A percentile compares a stretch with the other conserved stretches of the same genome.
Conservation (phyloP, 2,888 invertebrate genomes). For the Chymomyza procnemis region DNA sequence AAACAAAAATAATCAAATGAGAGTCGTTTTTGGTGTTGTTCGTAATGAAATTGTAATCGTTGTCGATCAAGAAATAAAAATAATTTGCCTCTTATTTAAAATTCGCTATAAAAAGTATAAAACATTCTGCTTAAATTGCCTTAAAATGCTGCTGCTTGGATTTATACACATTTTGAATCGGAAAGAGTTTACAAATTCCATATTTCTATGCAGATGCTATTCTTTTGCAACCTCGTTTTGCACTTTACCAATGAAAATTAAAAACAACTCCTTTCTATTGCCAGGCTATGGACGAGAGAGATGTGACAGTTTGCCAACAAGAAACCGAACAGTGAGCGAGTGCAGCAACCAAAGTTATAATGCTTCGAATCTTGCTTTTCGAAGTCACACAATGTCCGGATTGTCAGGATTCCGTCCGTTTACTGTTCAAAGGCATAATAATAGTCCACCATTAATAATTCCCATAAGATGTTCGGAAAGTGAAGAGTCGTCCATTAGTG, state of each 20-base stretch:
- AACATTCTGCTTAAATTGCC: no score
- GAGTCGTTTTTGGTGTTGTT: not conserved
- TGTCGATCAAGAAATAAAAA: not conserved
- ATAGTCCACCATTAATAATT: constrained; percentile 79
- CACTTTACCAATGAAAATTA: no score
- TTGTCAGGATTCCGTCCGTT: constrained; percentile 78
- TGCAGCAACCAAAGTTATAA: constrained; percentile 77
- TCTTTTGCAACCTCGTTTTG: no score
- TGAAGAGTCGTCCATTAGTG: constrained; percentile 84
- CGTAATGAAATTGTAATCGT: not conserved
- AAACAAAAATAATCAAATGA: not conserved
- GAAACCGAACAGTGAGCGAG: constrained; percentile 84
- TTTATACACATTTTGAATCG: no score
- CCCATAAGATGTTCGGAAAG: constrained; percentile 84
- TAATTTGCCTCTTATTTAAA: not conserved
- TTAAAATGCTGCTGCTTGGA: not conserved
- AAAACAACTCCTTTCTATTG: constrained; percentile 6
- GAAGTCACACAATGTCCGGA: constrained; percentile 77
- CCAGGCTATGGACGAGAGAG: constrained; percentile 81
- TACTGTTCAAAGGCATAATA: constrained; percentile 77
- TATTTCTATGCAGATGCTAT: no score
- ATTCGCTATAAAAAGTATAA: not conserved
- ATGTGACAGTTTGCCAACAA: constrained; percentile 88
- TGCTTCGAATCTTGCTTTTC: constrained; percentile 77
- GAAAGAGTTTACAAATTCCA: no score